Evolutionary conservation across 2,797 vertebrate species (phyloP), one percentile per base, ranked within the genome.

Genomic region (Melanogrammus aeglefinus): DNA sequence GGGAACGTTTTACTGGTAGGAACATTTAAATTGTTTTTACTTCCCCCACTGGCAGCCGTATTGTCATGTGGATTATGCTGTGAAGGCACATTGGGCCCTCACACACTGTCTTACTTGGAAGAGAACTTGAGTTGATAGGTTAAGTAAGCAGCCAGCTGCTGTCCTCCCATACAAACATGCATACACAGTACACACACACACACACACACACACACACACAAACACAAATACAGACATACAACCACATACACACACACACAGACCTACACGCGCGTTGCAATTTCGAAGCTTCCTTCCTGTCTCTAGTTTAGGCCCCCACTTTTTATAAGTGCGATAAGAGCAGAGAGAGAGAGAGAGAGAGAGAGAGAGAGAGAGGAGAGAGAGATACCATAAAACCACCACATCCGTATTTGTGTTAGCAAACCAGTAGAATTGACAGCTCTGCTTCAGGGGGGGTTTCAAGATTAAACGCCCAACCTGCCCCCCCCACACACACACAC

Each of bases 271-370:
- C 83, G 83, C 84, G 86, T 74, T 86, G 82, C 86, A 80, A 76
- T 73, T 76, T 87, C 86, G 87, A 86, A 76, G 57, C 86, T 93
- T 92, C 91, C 92, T 93, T 93, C 92, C 92, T 93, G 92, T 92
- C 90, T 73, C 86, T 90, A 82, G 84, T 91, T 91, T 82, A 83
- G 86, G 85, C 90, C 66, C 12, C 66, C 16, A 6, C 87, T 81
- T 82, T 91, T 91, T 74, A 86, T 81, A 86, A 79, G 57, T 74
- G 9, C 83, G 90, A 91, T 14, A 31, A 29, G 44, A 70, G 31
- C 3, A 18, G 75, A 66, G 75, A 89, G 90, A 31, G 31, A 31
- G 31, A 31, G 31, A 31, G 31, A 31, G 31, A 31, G 31, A 31
- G 31, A 31, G 31, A 31, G 31, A 33, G 31, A 33, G 31, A 33